Evolutionary conservation across 1,140 invertebrate species (phyloP), one percentile per base, ranked within the genome.

Genomic region (Conus ventricosus): DNA sequence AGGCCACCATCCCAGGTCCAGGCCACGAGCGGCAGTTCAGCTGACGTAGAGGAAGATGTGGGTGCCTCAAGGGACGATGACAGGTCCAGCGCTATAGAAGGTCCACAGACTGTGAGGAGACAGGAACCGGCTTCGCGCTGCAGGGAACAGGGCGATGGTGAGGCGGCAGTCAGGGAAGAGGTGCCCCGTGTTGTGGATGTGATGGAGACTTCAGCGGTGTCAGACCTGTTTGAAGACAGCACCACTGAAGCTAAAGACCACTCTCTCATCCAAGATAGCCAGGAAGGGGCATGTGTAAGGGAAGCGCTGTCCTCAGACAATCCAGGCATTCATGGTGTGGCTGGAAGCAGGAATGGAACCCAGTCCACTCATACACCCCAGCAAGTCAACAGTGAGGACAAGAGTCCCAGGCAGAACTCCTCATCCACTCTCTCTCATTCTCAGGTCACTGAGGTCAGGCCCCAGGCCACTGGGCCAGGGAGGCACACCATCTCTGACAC

Each of bases 151-250:
- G 67, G 67, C 10, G 67, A 23, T 20, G 13, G 20, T 23, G 4
- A 71, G 11, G 20, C 7, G 20, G 0, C 17, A n/a, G 67, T 6
- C 67, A 23, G 67, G 11, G 67, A 23, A 6, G 67, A 23, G 6
- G 67, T 23, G 67, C 20, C 67, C 20, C 0, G 1, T 60, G 15
- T 60, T 60, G 4, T 57, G 23, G 53, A 67, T 60, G 54, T 17
- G 0, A 71, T 76, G 27, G 88, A 88, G 20, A 78, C 54, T 4
- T 88, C 88, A 60, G 67, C 53, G 27, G 23, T 88, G 25, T 63
- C 27, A 5, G 84, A 88, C 60, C 25, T 88, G 5, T 81, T 88
- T 20, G 84, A 85, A 13, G 75, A 85, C 53, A 88, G 83, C 55
- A 53, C 67, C 27, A 10, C 57, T 53, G 71, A 81, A 71, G 25